phyloP scores from a whole-genome alignment of 2,888 invertebrate species.

The Cremastinae sp. region DNA sequence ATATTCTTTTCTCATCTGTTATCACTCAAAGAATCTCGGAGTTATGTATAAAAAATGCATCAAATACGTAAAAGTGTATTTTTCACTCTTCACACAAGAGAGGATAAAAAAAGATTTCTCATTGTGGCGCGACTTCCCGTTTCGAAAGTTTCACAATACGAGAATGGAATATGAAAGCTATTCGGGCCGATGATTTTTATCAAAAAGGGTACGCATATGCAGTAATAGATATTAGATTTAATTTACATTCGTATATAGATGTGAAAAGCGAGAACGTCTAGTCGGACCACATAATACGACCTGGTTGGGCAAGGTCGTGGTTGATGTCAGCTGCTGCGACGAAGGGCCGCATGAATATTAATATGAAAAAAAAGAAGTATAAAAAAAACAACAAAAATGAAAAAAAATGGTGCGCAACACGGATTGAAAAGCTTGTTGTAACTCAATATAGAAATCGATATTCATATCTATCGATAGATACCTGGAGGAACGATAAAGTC shows the following conservation, averaged over 20 bases:
- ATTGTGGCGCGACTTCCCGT: background rate
- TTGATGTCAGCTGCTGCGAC: slow-evolving; percentile 38
- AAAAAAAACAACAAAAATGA: too few species aligned
- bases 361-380: background rate
- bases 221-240: slow-evolving; percentile 13
- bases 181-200: slow-evolving; percentile 11
- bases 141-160: background rate
- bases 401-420: too few species aligned
- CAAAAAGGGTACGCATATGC: slow-evolving; percentile 1
- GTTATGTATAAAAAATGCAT: too few species aligned
- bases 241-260: slow-evolving; percentile 27
- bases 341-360: slow-evolving; percentile 7
- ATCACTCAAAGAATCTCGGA: too few species aligned
- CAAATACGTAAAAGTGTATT: too few species aligned
- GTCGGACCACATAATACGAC: slow-evolving; percentile 56
- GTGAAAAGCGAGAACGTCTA: slow-evolving; percentile 44
- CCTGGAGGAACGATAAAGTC: slow-evolving; percentile 11
- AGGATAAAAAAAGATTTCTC: too few species aligned
- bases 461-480: background rate
- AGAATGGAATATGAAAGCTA: background rate
- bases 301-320: slow-evolving; percentile 53
- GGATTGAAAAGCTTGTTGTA: slow-evolving; percentile 26
- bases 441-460: slow-evolving; percentile 33
- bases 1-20: too few species aligned
- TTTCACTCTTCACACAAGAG: too few species aligned